Evolutionary conservation across 2,797 vertebrate genomes (phyloP), one percentile per base, ranked within the genome.

Genomic region (Eleutherodactylus coqui): DNA sequence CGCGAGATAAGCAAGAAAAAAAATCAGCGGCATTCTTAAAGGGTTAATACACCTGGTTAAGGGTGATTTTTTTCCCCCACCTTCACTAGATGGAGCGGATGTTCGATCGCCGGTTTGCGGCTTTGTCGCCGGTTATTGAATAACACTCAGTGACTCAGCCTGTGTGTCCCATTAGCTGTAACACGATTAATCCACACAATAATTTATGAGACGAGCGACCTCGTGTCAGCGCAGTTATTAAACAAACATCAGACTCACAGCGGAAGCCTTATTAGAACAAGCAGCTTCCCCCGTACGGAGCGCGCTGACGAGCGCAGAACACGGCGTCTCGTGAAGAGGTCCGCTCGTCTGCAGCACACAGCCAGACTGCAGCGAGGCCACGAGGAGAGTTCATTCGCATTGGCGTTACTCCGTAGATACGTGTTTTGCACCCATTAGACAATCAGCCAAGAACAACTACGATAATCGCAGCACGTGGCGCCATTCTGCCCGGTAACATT

Each of bases 101-200:
- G 16, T 17, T 64, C 16, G 13, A 16, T 19, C 14, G 5, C 24
- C 64, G 32, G 32, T 0, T n/a, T 34, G 14, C n/a, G 47, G 29
- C 45, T 32, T 53, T 79, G 36, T 60, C 43, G 79, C 64, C 27
- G 64, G n/a, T 32, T 55, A 55, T 55, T 58, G 69, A 75, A 83
- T 75, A 73, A 41, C 29, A 10, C 36, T 73, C 32, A 11, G 29
- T 58, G 67, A 70, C 24, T 83, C 64, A 27, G 81, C 34, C 80
- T 55, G 51, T 43, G 36, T 21, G 70, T 83, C 53, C 53, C 84
- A 96, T 94, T 91, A 94, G 92, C 93, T 92, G 92, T 93, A 94
- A 93, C 93, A 92, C 92, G 94, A 90, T 95, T 95, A 94, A 94
- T 93, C 92, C 91, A 91, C 93, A 96, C 93, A 94, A 96, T 97